Conservation (phyloP, 2,113 vertebrate genomes). For the Mugil cephalus region DNA sequence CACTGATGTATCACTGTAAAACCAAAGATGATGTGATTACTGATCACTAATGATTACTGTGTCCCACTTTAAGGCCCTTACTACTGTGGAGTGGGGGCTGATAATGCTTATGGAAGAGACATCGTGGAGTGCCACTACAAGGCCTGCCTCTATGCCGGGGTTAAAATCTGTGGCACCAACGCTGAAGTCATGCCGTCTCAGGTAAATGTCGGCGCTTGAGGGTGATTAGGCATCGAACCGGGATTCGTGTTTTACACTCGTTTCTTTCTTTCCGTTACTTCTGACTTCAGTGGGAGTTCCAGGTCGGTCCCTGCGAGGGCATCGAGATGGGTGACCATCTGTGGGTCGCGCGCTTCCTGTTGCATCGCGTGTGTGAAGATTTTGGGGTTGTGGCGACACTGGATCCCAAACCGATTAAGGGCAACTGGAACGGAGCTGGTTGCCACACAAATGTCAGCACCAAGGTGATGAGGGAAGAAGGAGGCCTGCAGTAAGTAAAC, state of each 20-base stretch:
- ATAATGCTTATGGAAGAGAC: constrained; percentile 87
- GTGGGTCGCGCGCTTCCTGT: constrained; percentile 88
- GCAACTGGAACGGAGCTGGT: constrained; percentile 77
- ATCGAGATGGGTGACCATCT: constrained; percentile 89
- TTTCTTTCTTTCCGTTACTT: background rate
- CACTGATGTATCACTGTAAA: background rate
- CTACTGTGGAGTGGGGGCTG: constrained; percentile 90
- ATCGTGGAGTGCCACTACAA: constrained; percentile 85
- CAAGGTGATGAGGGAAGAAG: constrained; percentile 68
- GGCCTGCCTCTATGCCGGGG: constrained; percentile 74
- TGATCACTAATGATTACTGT: background rate
- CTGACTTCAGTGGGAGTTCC: constrained; percentile 75
- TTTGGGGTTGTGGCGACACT: constrained; percentile 74
- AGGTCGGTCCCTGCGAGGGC: constrained; percentile 74
- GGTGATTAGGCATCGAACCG: background rate
- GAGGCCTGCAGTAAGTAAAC: constrained; percentile 66
- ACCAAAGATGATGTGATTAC: no score
- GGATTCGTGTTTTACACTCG: background rate
- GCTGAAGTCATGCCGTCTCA: constrained; percentile 80
- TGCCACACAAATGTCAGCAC: constrained; percentile 85
- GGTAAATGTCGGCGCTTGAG: constrained; percentile 50
- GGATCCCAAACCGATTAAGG: constrained; percentile 86
- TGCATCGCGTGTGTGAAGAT: constrained; percentile 88
- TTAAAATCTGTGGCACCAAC: constrained; percentile 74
- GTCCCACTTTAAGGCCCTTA: constrained; percentile 84